These are phyloP conservation scores for Arctocebus calabarensis DNA, from an alignment of 2,797 vertebrate species.

Conservation along the genomic window DNA sequence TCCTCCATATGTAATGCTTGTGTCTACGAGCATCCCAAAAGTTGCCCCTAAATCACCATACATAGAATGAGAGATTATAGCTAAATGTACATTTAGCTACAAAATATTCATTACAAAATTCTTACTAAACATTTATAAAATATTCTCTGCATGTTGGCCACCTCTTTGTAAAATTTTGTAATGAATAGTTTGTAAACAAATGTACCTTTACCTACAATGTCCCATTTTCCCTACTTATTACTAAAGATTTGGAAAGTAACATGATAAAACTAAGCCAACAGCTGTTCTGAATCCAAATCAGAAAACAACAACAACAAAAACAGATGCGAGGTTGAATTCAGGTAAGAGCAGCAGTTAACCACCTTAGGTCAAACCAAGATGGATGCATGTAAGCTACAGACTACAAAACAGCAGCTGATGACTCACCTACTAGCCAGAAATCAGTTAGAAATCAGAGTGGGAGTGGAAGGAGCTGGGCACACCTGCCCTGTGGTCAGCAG, in stretches of 20 bases:
- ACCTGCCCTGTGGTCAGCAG: rapidly evolving
- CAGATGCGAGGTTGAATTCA: neutral
- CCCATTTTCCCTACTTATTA: neutral
- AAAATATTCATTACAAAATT: too few relatives aligned
- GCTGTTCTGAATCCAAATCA: neutral
- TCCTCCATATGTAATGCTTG: neutral
- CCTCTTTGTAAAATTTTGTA: too few relatives aligned
- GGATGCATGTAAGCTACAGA: rapidly evolving
- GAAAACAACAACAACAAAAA: neutral
- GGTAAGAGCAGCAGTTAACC: neutral
- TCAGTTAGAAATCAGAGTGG: neutral
- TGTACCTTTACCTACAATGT: too few relatives aligned
- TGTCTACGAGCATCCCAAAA: too few relatives aligned
- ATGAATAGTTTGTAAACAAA: too few relatives aligned
- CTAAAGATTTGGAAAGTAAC: neutral
- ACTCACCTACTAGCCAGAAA: neutral
- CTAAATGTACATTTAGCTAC: too few relatives aligned
- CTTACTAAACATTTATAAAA: too few relatives aligned
- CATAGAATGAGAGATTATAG: too few relatives aligned
- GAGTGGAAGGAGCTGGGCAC: neutral
- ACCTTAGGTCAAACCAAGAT: neutral
- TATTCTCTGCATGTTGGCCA: too few relatives aligned
- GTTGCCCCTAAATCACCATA: too few relatives aligned
- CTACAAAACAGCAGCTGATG: neutral
- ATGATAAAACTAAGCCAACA: conserved; percentile 6